These are phyloP conservation scores for Diachasmimorpha longicaudata DNA, from an alignment of 1,140 invertebrate species.

Conservation along the genomic window DNA sequence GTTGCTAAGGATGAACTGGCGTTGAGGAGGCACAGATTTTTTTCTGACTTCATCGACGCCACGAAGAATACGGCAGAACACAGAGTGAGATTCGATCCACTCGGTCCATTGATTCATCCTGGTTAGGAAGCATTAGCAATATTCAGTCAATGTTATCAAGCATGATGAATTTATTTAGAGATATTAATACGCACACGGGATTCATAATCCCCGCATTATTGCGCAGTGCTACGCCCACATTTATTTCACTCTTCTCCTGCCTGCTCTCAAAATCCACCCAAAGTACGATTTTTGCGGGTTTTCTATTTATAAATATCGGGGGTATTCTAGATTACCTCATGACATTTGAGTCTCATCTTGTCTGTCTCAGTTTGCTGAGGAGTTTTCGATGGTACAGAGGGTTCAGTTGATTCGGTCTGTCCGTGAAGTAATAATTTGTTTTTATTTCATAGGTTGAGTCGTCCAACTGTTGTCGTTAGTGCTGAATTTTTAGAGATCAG, in stretches of 20 bases:
- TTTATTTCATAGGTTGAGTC: no score
- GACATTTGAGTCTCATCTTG: conserved; percentile 9
- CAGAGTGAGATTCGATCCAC: conserved; percentile 75
- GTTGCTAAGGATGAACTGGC: conserved; percentile 78
- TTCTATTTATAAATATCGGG: conserved; percentile 13
- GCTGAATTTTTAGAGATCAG: no score
- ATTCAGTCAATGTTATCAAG: not conserved
- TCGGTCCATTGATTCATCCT: conserved; percentile 71
- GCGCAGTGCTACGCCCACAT: conserved; percentile 1
- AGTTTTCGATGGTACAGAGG: not conserved
- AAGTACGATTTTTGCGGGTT: not conserved
- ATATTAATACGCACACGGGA: not conserved
- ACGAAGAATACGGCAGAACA: conserved; percentile 75
- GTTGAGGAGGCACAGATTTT: conserved; percentile 75
- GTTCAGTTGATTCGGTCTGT: not conserved
- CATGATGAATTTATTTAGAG: not conserved
- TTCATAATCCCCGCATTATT: not conserved
- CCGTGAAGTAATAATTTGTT: not conserved
- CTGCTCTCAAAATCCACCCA: conserved; percentile 1
- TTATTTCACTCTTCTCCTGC: not conserved
- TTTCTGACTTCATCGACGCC: conserved; percentile 76
- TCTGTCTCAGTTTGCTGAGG: not conserved
- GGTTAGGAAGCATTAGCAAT: conserved; percentile 53
- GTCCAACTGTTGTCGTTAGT: no score
- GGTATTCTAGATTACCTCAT: conserved; percentile 11